Evolutionary conservation across 2,888 invertebrate species (phyloP).

Genomic region (Platycnemis pennipes): DNA sequence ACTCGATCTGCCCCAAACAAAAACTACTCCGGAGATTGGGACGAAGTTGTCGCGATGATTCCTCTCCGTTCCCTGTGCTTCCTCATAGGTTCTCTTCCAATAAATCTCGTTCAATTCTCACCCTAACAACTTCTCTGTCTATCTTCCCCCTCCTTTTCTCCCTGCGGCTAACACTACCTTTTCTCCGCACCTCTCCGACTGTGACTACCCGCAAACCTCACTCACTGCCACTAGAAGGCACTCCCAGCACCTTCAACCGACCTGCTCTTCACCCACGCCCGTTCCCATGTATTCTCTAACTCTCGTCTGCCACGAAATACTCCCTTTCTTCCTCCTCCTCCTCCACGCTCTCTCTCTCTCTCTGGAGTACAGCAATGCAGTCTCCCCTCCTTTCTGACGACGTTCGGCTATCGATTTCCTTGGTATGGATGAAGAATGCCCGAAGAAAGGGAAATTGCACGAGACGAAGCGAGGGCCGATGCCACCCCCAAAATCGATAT

Average conservation of each 20-base stretch:
- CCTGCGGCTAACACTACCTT: too few relatives aligned
- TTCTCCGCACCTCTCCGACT: too few relatives aligned
- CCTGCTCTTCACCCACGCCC: neutral
- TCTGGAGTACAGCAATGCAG: conserved; percentile 60
- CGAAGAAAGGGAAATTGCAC: conserved; percentile 63
- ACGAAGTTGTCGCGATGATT: too few relatives aligned
- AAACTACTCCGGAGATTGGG: too few relatives aligned
- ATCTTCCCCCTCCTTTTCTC: too few relatives aligned
- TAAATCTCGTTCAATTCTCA: too few relatives aligned
- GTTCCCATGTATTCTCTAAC: neutral
- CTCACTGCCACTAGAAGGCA: too few relatives aligned
- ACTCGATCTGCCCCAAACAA: too few relatives aligned
- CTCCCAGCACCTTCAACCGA: neutral
- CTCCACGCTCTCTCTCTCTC: neutral
- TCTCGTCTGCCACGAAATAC: neutral
- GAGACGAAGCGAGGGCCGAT: neutral
- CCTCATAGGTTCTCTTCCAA: too few relatives aligned
- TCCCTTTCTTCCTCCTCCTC: neutral
- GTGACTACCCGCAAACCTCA: too few relatives aligned
- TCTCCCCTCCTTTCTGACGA: conserved; percentile 6
- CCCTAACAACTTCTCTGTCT: too few relatives aligned
- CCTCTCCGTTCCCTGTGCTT: too few relatives aligned
- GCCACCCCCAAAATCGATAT: conserved; percentile 53
- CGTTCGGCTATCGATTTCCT: conserved; percentile 39
- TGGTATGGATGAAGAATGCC: conserved; percentile 45